A percentile compares a stretch with the other conserved stretches of the same genome.
These are phyloP conservation scores for Alentia gelatinosa DNA, from an alignment of 2,888 invertebrate genomes.

Conservation along the genomic window DNA sequence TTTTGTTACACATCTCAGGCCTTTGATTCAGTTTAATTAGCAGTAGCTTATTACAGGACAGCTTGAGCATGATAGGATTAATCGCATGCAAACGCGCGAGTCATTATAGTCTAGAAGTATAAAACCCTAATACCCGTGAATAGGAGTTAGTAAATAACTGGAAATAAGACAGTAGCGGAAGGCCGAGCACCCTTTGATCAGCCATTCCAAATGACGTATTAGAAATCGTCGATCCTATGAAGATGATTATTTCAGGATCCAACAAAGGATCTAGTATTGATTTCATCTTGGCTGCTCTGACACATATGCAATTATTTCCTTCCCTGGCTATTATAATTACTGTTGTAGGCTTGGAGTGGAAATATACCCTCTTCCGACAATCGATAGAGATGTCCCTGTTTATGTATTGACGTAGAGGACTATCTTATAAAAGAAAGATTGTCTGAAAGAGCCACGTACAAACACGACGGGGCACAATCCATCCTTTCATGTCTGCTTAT, in stretches of 20 bases:
- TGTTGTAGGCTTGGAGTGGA: background rate
- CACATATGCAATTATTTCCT: background rate
- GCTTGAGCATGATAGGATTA: conserved; percentile 8
- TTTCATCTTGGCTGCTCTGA: background rate
- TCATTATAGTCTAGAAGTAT: background rate
- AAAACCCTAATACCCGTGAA: background rate
- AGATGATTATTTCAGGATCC: background rate
- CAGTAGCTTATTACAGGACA: conserved; percentile 18
- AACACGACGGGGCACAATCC: no score
- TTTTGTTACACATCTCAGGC: background rate
- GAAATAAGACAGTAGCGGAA: background rate
- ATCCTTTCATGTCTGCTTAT: no score
- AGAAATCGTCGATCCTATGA: background rate
- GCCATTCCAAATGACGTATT: background rate
- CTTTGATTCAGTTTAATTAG: conserved; percentile 40
- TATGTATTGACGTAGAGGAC: no score
- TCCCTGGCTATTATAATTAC: background rate
- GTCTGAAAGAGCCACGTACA: no score
- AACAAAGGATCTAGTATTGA: background rate
- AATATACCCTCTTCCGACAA: background rate
- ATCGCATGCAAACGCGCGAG: background rate
- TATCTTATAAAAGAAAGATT: no score
- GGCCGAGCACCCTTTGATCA: background rate
- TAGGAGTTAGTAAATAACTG: background rate
- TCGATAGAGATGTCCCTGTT: no score